These are phyloP conservation scores for Formicarius rufipectus DNA, from an alignment of 2,113 vertebrate genomes.

Conservation along the genomic window DNA sequence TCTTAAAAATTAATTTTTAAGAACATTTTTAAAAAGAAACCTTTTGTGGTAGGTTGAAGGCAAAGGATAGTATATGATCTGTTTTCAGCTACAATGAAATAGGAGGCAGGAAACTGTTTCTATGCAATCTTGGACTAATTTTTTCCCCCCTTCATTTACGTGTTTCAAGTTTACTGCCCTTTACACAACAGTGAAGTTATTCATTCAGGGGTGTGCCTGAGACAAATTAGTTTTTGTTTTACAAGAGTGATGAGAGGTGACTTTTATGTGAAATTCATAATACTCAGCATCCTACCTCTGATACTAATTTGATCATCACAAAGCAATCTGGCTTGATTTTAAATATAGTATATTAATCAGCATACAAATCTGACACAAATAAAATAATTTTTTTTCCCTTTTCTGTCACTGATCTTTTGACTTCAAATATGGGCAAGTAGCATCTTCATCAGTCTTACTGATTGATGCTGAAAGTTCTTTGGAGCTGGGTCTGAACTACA, in stretches of 20 bases:
- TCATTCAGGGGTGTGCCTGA: background rate
- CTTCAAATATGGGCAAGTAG: background rate
- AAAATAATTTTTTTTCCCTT: background rate
- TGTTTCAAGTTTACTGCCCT: background rate
- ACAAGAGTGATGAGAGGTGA: background rate
- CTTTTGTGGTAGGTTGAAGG: background rate
- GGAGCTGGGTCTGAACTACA: background rate
- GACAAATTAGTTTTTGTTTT: background rate
- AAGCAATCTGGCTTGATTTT: background rate
- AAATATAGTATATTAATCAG: background rate
- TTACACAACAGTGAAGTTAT: background rate
- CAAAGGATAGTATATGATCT: background rate
- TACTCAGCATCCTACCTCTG: background rate
- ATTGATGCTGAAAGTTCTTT: background rate
- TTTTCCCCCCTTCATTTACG: background rate
- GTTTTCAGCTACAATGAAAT: background rate
- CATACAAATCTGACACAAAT: background rate
- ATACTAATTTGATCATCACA: background rate
- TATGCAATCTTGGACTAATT: background rate
- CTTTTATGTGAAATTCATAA: background rate
- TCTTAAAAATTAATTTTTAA: background rate
- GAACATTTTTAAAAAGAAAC: accelerated
- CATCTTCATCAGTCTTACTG: background rate
- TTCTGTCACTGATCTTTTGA: background rate
- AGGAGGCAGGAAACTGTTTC: background rate